These are phyloP conservation scores for Drosophila mimica DNA, from an alignment of 2,888 invertebrate genomes.

Conservation along the genomic window DNA sequence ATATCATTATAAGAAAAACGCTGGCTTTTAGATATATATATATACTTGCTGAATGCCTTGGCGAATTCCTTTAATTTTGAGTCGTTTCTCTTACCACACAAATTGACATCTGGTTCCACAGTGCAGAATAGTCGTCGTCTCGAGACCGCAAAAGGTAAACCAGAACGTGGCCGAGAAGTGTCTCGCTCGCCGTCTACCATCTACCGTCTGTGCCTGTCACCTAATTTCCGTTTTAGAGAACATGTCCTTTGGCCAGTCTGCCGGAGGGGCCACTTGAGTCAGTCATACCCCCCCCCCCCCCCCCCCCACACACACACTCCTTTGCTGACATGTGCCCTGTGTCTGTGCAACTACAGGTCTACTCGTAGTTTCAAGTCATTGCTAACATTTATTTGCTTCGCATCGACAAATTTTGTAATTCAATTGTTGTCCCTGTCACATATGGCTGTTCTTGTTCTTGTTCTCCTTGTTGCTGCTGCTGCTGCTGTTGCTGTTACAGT, in stretches of 20 bases:
- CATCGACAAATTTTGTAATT: slow-evolving; percentile 66
- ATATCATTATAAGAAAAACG: background rate
- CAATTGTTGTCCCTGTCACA: slow-evolving; percentile 73
- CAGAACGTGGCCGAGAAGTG: slow-evolving; percentile 25
- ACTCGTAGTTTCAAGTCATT: slow-evolving; percentile 60
- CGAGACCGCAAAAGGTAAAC: slow-evolving; percentile 27
- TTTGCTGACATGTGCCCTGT: slow-evolving; percentile 47
- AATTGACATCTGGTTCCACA: slow-evolving; percentile 19
- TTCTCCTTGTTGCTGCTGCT: slow-evolving; percentile 7
- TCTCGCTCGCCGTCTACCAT: slow-evolving; percentile 31
- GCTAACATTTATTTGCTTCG: slow-evolving; percentile 47
- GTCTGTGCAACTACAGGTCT: slow-evolving; percentile 16
- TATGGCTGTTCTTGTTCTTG: slow-evolving; percentile 45
- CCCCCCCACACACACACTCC: background rate
- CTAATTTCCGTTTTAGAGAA: slow-evolving; percentile 79
- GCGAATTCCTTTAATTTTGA: background rate
- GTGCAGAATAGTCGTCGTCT: slow-evolving; percentile 25
- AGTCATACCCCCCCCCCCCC: background rate
- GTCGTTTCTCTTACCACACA: background rate
- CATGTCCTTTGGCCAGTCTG: slow-evolving; percentile 59
- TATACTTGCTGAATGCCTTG: background rate
- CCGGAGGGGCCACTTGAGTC: slow-evolving; percentile 56
- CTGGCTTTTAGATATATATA: background rate
- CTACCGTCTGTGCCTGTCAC: slow-evolving; percentile 72
- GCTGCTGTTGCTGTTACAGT: slow-evolving; percentile 42